A percentile compares a stretch with the other conserved stretches of the same genome.
These are phyloP conservation scores for Eupeodes latifasciatus DNA, from an alignment of 2,888 invertebrate genomes.

Conservation along the genomic window DNA sequence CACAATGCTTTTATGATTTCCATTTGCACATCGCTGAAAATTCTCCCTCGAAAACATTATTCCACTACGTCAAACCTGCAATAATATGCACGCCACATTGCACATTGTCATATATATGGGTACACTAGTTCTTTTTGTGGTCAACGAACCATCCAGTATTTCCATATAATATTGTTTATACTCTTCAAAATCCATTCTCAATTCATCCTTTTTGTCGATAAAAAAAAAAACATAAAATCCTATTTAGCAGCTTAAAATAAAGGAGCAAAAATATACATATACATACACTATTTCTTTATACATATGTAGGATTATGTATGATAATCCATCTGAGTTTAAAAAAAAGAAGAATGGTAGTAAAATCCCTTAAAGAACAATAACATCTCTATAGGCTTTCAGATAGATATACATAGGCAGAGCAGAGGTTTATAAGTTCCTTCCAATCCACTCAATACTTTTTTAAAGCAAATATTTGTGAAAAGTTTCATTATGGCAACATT, in stretches of 20 bases:
- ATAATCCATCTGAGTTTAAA: constrained; percentile 29
- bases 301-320: neutral
- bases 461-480: constrained; percentile 40
- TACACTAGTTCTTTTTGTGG: constrained; percentile 48
- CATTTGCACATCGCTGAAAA: neutral
- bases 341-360: constrained; percentile 3
- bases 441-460: constrained; percentile 26
- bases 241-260: constrained; percentile 35
- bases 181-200: constrained; percentile 3
- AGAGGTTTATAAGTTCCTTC: constrained; percentile 17
- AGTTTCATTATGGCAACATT: constrained; percentile 50
- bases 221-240: constrained; percentile 12
- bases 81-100: constrained; percentile 23
- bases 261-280: neutral
- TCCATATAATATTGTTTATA: constrained; percentile 27
- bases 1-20: constrained; percentile 11
- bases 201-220: neutral
- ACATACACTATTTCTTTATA: too few relatives aligned
- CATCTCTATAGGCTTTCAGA: neutral
- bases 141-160: constrained; percentile 56
- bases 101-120: neutral
- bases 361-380: constrained; percentile 3
- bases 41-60: neutral
- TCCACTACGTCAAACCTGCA: constrained; percentile 10
- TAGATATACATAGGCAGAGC: neutral